A percentile compares a stretch with the other conserved stretches of the same genome.
Conservation (phyloP, 2,797 vertebrate genomes). For the Agapornis canus region DNA sequence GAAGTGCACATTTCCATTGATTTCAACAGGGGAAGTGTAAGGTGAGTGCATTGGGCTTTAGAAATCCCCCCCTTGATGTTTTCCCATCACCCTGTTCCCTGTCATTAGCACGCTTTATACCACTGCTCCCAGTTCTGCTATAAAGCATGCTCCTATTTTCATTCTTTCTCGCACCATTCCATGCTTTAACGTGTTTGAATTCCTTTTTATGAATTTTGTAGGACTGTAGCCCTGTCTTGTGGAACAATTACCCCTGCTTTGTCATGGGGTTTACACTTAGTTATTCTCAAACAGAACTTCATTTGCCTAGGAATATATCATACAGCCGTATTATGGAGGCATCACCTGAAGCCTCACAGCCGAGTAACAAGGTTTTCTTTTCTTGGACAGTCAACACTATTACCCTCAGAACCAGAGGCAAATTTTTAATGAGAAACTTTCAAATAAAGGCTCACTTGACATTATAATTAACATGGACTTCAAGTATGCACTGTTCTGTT, state of each 20-base stretch:
- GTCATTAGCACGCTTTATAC: conserved; percentile 27
- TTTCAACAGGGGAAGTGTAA: conserved; percentile 29
- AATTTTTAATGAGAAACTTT: not conserved
- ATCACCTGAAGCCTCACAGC: not conserved
- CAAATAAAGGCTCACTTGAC: not conserved
- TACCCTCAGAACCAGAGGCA: not conserved
- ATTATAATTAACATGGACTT: not conserved
- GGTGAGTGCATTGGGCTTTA: conserved; percentile 36
- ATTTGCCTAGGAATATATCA: conserved; percentile 11
- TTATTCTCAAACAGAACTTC: not conserved
- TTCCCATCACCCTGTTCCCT: conserved; percentile 25
- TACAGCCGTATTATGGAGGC: not conserved
- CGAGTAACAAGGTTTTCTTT: not conserved
- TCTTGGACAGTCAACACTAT: not conserved
- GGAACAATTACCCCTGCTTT: not conserved
- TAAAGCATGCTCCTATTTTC: not conserved
- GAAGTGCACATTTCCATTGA: conserved; percentile 53
- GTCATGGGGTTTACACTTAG: not conserved
- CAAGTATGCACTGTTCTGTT: not conserved
- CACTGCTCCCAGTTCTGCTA: not conserved
- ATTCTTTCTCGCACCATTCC: not conserved
- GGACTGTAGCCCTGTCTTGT: not conserved
- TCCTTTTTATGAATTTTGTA: not conserved
- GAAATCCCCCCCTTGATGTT: conserved; percentile 50
- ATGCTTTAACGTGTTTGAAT: not conserved